These are phyloP conservation scores for Heliothis peltigera DNA, from an alignment of 2,888 invertebrate genomes.

Conservation along the genomic window DNA sequence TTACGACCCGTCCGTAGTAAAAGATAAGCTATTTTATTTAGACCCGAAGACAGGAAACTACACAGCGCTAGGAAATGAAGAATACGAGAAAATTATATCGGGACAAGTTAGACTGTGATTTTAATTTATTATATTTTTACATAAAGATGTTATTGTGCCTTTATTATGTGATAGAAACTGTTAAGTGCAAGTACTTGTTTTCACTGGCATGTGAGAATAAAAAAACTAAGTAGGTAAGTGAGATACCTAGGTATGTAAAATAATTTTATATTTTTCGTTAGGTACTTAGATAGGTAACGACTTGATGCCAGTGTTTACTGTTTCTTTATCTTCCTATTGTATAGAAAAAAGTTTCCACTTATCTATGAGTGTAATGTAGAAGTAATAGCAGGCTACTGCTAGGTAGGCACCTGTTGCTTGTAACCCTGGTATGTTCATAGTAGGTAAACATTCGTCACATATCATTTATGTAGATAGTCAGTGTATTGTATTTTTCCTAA, in stretches of 20 bases:
- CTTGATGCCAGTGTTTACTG: too few species aligned
- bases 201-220: conserved; percentile 4
- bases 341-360: too few species aligned
- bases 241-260: background rate
- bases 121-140: conserved; percentile 48
- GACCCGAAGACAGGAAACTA: conserved; percentile 92
- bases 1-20: conserved; percentile 93
- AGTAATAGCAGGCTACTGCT: too few species aligned
- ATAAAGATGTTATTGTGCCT: conserved; percentile 37
- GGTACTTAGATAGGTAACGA: too few species aligned
- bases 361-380: too few species aligned
- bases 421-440: background rate
- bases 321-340: too few species aligned
- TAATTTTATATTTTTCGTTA: too few species aligned
- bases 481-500: background rate
- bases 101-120: conserved; percentile 94
- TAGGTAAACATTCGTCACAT: background rate
- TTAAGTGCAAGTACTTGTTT: conserved; percentile 35
- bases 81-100: conserved; percentile 93
- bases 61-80: conserved; percentile 92
- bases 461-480: background rate
- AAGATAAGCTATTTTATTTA: conserved; percentile 95
- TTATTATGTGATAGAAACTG: conserved; percentile 46
- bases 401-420: too few species aligned
- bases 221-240: background rate